Evolutionary conservation across 1,140 invertebrate species (phyloP).

Genomic region (Euura saliciscinereae): DNA sequence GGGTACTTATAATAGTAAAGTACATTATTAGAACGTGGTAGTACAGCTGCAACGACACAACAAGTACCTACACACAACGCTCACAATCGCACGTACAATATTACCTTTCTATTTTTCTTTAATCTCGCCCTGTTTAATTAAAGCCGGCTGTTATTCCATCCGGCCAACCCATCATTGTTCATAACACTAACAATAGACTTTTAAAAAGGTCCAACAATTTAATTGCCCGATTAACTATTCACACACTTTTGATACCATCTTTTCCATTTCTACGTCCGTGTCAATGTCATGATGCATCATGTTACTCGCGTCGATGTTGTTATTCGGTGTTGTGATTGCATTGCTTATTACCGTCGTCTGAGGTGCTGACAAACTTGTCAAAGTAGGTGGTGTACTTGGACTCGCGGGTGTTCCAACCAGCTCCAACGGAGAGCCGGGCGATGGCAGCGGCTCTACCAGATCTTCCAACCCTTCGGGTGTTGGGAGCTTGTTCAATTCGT

Average conservation of each 20-base stretch:
- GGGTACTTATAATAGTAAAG: slow-evolving; percentile 44
- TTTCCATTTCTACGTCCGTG: slow-evolving; percentile 75
- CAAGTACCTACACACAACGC: slow-evolving; percentile 21
- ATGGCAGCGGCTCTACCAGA: slow-evolving; percentile 67
- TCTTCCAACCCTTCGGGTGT: slow-evolving; percentile 76
- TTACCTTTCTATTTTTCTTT: not conserved
- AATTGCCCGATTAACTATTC: slow-evolving; percentile 60
- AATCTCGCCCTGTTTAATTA: too few species aligned
- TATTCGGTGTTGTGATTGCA: slow-evolving; percentile 30
- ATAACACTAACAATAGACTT: slow-evolving; percentile 60
- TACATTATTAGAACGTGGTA: slow-evolving; percentile 44
- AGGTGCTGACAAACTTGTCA: slow-evolving; percentile 31
- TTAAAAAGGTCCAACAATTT: slow-evolving; percentile 60
- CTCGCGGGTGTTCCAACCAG: slow-evolving; percentile 44
- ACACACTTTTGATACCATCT: slow-evolving; percentile 75
- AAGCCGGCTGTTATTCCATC: too few species aligned
- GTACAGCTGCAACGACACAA: slow-evolving; percentile 35
- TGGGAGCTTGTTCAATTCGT: slow-evolving; percentile 80
- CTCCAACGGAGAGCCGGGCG: slow-evolving; percentile 49
- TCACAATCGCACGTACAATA: too few species aligned
- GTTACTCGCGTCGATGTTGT: slow-evolving; percentile 45
- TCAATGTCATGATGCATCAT: slow-evolving; percentile 61
- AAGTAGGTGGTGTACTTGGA: slow-evolving; percentile 45
- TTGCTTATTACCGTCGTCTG: slow-evolving; percentile 36
- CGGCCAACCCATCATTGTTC: slow-evolving; percentile 37